A percentile compares a stretch with the other conserved stretches of the same genome.
Conservation (phyloP, 2,113 vertebrate species). For the Anguilla rostrata region DNA sequence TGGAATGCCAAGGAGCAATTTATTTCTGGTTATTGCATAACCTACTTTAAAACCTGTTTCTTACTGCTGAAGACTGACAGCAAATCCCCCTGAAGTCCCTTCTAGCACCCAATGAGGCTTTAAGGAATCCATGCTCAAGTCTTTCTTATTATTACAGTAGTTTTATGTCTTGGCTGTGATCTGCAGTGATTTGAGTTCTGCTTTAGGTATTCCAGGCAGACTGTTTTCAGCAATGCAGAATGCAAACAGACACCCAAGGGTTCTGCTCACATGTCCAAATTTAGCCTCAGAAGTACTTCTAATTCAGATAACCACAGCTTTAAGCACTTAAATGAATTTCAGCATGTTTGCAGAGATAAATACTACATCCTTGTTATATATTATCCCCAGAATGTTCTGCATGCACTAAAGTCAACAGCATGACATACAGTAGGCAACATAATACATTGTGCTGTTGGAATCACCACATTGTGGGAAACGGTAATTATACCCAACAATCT, state of each 20-base stretch:
- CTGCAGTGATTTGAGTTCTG: not conserved
- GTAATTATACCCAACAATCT: too few species aligned
- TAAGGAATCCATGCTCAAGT: not conserved
- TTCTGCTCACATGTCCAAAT: not conserved
- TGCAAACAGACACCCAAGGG: not conserved
- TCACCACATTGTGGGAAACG: too few species aligned
- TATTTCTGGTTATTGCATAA: not conserved
- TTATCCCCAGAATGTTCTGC: too few species aligned
- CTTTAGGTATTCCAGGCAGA: not conserved
- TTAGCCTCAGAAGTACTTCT: not conserved
- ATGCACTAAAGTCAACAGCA: too few species aligned
- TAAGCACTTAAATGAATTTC: too few species aligned
- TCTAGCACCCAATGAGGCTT: not conserved
- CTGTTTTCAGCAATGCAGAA: not conserved
- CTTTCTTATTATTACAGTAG: not conserved
- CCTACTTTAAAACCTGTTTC: not conserved
- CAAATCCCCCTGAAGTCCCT: not conserved
- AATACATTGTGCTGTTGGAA: too few species aligned
- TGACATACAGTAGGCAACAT: too few species aligned
- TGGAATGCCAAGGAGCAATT: not conserved
- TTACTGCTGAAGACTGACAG: not conserved
- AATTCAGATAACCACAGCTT: too few species aligned
- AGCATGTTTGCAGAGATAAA: too few species aligned
- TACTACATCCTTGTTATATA: too few species aligned
- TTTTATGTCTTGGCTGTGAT: not conserved